Conservation (phyloP, 2,113 vertebrate genomes). For the Zootoca vivipara region DNA sequence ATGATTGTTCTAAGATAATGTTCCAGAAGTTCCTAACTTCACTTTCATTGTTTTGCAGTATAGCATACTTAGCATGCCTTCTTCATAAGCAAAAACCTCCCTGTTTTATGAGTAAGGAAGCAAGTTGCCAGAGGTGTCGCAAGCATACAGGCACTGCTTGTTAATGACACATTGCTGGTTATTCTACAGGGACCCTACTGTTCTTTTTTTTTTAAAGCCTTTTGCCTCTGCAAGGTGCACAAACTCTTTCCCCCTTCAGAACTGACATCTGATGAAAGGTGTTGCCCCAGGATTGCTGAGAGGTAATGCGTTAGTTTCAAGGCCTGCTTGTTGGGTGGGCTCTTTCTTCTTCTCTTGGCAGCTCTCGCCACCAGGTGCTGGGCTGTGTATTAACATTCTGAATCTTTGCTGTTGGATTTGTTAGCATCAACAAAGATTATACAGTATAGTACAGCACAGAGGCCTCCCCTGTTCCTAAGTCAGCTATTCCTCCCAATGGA, state of each 20-base stretch:
- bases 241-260: not conserved
- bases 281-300: accelerated
- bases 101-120: not conserved
- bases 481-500: constrained; percentile 40
- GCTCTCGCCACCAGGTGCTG: constrained; percentile 39
- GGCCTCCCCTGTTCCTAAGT: constrained; percentile 24
- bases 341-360: constrained; percentile 7
- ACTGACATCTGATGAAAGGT: not conserved
- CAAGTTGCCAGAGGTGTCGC: not conserved
- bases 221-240: not conserved
- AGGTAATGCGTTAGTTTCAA: not conserved
- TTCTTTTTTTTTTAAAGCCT: not conserved
- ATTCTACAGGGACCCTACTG: not conserved
- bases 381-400: not conserved
- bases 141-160: not conserved
- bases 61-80: not conserved
- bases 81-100: not conserved
- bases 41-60: not conserved
- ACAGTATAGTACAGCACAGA: not conserved
- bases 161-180: not conserved
- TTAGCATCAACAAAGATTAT: constrained; percentile 29
- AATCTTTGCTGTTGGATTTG: not conserved
- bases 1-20: not conserved
- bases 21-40: not conserved
- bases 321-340: not conserved